Base-by-base conservation (phyloP, 2,113 vertebrate genomes). In the Heloderma charlesbogerti region DNA sequence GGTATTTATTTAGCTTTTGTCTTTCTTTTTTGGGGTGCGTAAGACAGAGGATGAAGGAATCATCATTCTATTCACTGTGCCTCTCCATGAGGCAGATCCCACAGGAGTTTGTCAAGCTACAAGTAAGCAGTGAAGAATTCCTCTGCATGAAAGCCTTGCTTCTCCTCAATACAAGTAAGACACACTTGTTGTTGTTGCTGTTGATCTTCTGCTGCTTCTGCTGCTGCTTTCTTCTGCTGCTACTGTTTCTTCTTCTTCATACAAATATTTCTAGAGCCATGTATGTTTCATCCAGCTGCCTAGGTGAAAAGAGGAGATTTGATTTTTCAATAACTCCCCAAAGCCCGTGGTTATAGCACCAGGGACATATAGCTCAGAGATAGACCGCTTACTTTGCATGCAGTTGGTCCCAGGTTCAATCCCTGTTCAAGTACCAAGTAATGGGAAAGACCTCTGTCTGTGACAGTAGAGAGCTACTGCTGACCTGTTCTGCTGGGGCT, bases 91-190 rank as follows among this genome's bases (percentile, higher is more conserved):
- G 99, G 98, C 98, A 99, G 75, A 98, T 99, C 90, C 99, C 99
- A 22, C 98, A 99, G 95, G 99, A 99, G 97, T 99, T 99, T 94
- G 96, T 98, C 45, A 99, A 98, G 92, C 98, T 99, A 75, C 99
- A 99, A 96, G 98, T 99, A 60, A 98, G 97, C 93, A 98, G 98
- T 0, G 98, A 99, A 93, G 99, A 99, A 93, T 99, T 99, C 90
- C 98, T 99, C 3, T 99, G 99, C 96, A 99, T 99, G 99, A 99
- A 99, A 97, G 98, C 98, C 80, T 96, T 99, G 92, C 97, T 99
- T 60, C 97, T 99, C 60, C 98, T 99, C 88, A 99, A 98, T 95
- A 99, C 99, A 95, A 99, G 99, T 99, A 97, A 96, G 97, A 78
- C 18, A 45, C 9, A 1, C 25, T 12, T 0, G 16, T 25, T 6